A percentile compares a stretch with the other conserved stretches of the same genome.
These are phyloP conservation scores for Xenopus laevis DNA, from an alignment of 2,113 vertebrate species.

Conservation along the genomic window DNA sequence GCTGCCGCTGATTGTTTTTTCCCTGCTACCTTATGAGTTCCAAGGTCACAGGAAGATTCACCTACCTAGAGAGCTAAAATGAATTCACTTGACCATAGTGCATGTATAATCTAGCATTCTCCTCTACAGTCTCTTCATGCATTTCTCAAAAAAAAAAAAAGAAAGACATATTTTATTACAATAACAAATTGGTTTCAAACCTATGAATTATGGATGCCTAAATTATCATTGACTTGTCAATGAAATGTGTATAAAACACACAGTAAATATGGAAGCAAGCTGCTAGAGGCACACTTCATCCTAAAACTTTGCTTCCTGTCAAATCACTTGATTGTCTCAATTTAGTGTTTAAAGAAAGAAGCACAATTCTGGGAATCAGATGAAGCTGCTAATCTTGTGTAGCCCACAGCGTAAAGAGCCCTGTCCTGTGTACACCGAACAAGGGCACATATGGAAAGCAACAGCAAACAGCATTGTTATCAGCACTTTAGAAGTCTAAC, in stretches of 20 bases:
- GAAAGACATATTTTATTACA: slow-evolving; percentile 79
- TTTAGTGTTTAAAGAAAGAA: slow-evolving; percentile 27
- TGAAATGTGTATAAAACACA: slow-evolving; percentile 65
- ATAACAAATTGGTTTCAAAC: slow-evolving; percentile 80
- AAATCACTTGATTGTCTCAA: slow-evolving; percentile 44
- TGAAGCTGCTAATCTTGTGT: slow-evolving; percentile 35
- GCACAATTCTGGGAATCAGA: slow-evolving; percentile 9
- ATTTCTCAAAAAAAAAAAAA: slow-evolving; percentile 63
- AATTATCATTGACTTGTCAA: slow-evolving; percentile 75
- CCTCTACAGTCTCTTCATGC: slow-evolving; percentile 67
- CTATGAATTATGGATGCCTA: slow-evolving; percentile 77
- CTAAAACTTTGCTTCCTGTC: slow-evolving; percentile 43
- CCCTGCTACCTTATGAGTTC: slow-evolving; percentile 62
- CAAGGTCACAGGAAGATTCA: slow-evolving; percentile 75
- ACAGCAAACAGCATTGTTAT: slow-evolving; percentile 10
- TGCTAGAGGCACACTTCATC: slow-evolving; percentile 30
- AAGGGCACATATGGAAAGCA: slow-evolving; percentile 21
- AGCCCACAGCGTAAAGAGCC: not conserved
- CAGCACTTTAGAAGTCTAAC: slow-evolving; percentile 26
- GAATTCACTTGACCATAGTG: slow-evolving; percentile 69
- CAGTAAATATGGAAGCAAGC: slow-evolving; percentile 31
- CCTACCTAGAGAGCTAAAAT: slow-evolving; percentile 66
- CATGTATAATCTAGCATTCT: slow-evolving; percentile 80
- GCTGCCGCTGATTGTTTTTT: slow-evolving; percentile 70
- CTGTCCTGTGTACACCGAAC: slow-evolving; percentile 18